Base-by-base conservation (phyloP, 1,140 invertebrate species). In the Physella acuta region DNA sequence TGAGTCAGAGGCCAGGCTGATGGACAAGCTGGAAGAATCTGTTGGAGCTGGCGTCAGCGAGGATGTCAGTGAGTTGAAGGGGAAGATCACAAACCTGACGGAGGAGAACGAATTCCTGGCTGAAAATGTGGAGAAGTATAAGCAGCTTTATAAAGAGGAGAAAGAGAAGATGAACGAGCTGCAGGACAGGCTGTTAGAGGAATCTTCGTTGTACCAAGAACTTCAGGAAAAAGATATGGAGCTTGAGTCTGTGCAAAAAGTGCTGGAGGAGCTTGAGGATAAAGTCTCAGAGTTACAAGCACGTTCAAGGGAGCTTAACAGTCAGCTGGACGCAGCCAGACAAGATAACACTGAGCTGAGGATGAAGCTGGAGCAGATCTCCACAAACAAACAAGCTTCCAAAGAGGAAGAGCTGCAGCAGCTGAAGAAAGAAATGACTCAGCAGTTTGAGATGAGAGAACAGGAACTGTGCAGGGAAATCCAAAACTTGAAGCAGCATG, bases 21-120 rank as follows among this genome's bases (percentile, higher is more conserved):
- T 82, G 81, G 81, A 82, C 34, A 72, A 75, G 55, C 73, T 81
- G 16, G 75, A 81, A 74, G 81, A 82, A 52, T 71, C 68, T 82
- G 39, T 78, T 81, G 65, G 76, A 81, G n/a, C n/a, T n/a, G n/a
- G n/a, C n/a, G n/a, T n/a, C n/a, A 56, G 55, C 33, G 28, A 67
- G 36, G 52, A 72, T 3, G 24, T 14, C 26, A 60, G 33, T 60
- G 69, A 71, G 8, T 39, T 63, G 49, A 65, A 73, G 30, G 44
- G 70, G 49, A 68, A 68, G 34, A 24, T 73, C 8, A 68, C 65
- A 24, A 39, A 4, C 1, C 24, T 75, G 3, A 53, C 20, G 16
- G 51, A 58, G n/a, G 68, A 75, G 34, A 75, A 75, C 56, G 65
- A 72, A n/a, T 68, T 68, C 20, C 51, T 72, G 31, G 60, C 65